A percentile compares a stretch with the other conserved stretches of the same genome.
Evolutionary conservation across 2,113 vertebrate species (phyloP).

Genomic region (Origma solitaria): DNA sequence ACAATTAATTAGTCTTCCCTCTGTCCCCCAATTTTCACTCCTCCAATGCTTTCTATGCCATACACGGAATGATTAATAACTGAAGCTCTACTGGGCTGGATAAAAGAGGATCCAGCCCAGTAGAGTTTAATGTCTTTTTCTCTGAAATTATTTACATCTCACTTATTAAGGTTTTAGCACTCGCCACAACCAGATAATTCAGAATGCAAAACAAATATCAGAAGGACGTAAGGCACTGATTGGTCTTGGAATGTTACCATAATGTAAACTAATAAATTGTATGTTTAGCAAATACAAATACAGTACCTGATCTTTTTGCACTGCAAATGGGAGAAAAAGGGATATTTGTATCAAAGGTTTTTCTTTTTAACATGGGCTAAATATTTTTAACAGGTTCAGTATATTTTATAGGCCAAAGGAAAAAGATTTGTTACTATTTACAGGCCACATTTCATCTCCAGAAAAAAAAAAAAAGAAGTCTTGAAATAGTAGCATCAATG

Average conservation of each 20-base stretch:
- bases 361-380: not conserved
- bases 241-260: not conserved
- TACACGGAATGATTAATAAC: not conserved
- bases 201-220: not conserved
- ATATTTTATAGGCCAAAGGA: not conserved
- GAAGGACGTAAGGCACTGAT: not conserved
- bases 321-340: not conserved
- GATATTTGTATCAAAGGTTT: not conserved
- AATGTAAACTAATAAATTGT: not conserved
- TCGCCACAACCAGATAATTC: not conserved
- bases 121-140: not conserved
- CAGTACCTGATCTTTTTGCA: not conserved
- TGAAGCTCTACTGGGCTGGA: not conserved
- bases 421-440: not conserved
- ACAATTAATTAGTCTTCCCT: not conserved
- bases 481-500: not conserved
- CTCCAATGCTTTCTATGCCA: not conserved
- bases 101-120: not conserved
- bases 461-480: not conserved
- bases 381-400: not conserved
- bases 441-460: not conserved
- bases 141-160: not conserved
- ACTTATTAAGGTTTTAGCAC: not conserved
- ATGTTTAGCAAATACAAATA: not conserved
- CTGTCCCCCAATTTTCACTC: not conserved